Evolutionary conservation across 1,140 invertebrate species (phyloP).

Genomic region (Drosophila sucinea): DNA sequence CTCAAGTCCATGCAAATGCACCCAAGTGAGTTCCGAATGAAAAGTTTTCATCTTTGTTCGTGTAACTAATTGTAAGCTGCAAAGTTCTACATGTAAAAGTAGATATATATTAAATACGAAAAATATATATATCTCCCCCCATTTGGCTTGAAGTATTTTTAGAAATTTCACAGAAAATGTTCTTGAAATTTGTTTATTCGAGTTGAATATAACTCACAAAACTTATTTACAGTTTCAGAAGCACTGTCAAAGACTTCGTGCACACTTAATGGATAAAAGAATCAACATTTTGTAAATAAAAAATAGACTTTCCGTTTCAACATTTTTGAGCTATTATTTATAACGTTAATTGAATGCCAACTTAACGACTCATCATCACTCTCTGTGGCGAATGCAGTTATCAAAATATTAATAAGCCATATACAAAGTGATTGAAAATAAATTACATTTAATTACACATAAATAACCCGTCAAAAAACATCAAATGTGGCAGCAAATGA

Average conservation of each 20-base stretch:
- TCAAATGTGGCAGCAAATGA: background rate
- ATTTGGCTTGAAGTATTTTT: background rate
- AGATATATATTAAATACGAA: too few relatives aligned
- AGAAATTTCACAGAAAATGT: background rate
- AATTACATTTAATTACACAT: slow-evolving; percentile 62
- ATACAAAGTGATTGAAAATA: slow-evolving; percentile 51
- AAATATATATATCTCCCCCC: too few relatives aligned
- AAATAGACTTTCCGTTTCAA: background rate
- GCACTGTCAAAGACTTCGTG: too few relatives aligned
- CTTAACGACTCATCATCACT: slow-evolving; percentile 4
- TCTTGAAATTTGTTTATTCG: too few relatives aligned
- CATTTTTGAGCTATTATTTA: background rate
- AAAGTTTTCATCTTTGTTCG: background rate
- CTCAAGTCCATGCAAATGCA: background rate
- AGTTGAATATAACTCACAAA: too few relatives aligned
- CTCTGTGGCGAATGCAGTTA: background rate
- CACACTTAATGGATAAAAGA: too few relatives aligned
- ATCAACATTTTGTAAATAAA: too few relatives aligned
- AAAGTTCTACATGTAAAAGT: background rate
- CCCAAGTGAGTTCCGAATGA: background rate
- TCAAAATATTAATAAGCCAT: slow-evolving; percentile 56
- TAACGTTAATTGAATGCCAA: slow-evolving; percentile 7
- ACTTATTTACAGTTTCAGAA: too few relatives aligned
- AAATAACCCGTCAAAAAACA: slow-evolving; percentile 26
- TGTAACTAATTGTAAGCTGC: background rate